A percentile compares a stretch with the other conserved stretches of the same genome.
phyloP scores from a whole-genome alignment of 2,797 vertebrate species.

The Labeo calbasu region DNA sequence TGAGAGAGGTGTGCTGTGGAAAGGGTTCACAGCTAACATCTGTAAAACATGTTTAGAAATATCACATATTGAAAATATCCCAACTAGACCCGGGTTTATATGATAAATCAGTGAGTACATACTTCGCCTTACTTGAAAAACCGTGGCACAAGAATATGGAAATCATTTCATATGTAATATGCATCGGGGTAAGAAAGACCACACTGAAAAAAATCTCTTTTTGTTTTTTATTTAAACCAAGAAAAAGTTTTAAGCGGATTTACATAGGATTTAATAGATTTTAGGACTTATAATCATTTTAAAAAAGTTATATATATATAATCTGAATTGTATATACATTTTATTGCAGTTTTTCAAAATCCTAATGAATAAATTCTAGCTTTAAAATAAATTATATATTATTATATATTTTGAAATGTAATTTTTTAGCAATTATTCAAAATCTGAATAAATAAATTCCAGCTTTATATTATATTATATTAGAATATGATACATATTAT shows the following conservation, averaged over 20 bases:
- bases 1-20: not conserved
- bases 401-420: too few species aligned
- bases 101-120: not conserved
- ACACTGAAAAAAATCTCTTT: not conserved
- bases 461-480: too few species aligned
- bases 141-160: not conserved
- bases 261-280: not conserved
- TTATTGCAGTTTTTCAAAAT: too few species aligned
- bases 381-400: too few species aligned
- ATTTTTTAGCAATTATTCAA: too few species aligned
- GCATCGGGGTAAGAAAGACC: not conserved
- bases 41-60: not conserved
- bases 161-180: not conserved
- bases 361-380: too few species aligned
- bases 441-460: too few species aligned
- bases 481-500: too few species aligned
- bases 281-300: too few species aligned
- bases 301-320: too few species aligned
- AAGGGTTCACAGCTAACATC: slow-evolving; percentile 1
- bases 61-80: not conserved
- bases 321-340: too few species aligned
- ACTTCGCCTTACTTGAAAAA: not conserved
- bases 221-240: not conserved
- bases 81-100: not conserved
- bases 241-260: not conserved